Evolutionary conservation across 2,888 invertebrate species (phyloP), one percentile per base, ranked within the genome.

Genomic region (Camponotus fellah): DNA sequence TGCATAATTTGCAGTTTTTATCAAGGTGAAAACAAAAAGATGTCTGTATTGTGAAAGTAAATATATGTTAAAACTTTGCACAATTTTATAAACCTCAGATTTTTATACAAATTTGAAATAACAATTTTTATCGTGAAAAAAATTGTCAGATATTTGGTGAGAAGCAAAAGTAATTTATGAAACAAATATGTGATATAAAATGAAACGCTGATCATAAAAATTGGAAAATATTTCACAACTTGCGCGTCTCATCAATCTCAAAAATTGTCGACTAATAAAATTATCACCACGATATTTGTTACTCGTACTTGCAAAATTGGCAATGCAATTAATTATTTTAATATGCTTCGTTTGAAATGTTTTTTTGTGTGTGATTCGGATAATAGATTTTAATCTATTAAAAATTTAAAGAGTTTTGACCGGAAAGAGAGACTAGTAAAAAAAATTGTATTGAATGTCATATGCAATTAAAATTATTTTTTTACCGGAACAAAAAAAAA

Each of bases 181-280:
- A 56, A 37, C 53, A 6, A 53, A 40, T 21, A 46, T n/a, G 53
- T 58, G 43, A 76, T 12, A 37, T 6, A 12, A 56, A 53, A 53
- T 2, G 8, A n/a, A 53, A 53, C 17, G 12, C 17, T 53, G 17
- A 53, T 26, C 17, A 53, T 49, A 6, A 68, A 53, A 49, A 76
- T 53, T 56, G 77, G 43, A 77, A 77, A 56, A 56, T 34, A 14
- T 77, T n/a, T 77, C n/a, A n/a, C n/a, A 56, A 9, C 37, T 40
- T 43, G 17, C 10, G 14, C 14, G 3, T 10, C n/a, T 53, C 40
- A 6, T 26, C 12, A 8, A 21, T 37, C 43, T 65, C n/a, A 9
- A 17, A 76, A 66, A 76, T 8, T 66, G 53, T 65, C 12, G 6
- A 17, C 5, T 3, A 4, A 17, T 17, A 37, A 46, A 26, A 77